Evolutionary conservation across 2,888 invertebrate genomes (phyloP).

Genomic region (Caprella mutica): DNA sequence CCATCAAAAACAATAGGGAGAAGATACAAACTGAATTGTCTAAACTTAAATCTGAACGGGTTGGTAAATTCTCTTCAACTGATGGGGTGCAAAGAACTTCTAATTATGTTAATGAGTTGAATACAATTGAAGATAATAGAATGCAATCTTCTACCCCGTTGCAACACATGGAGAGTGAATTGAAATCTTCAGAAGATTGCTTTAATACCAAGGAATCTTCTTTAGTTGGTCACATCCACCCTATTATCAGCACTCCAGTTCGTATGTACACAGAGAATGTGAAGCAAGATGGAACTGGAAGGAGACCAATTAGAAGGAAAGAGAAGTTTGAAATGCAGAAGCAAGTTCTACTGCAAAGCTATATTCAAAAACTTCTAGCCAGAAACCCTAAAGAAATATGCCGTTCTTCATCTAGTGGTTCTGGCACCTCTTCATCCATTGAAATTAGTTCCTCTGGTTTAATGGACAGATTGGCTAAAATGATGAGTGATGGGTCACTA

Average conservation of each 20-base stretch:
- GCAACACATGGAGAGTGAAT: neutral
- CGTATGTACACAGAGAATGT: constrained; percentile 15
- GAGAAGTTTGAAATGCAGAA: constrained; percentile 23
- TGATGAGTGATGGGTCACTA: too few species aligned
- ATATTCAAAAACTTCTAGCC: constrained; percentile 13
- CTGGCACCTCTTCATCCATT: too few species aligned
- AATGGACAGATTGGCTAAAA: too few species aligned
- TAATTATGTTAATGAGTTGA: too few species aligned
- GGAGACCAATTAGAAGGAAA: constrained; percentile 15
- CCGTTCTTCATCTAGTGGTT: neutral
- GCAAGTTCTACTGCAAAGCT: constrained; percentile 10
- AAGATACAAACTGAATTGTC: too few species aligned
- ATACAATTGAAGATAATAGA: neutral
- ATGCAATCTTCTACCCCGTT: neutral
- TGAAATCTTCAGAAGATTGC: neutral
- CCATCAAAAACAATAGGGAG: too few species aligned
- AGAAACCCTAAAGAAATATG: neutral
- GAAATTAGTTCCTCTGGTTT: too few species aligned
- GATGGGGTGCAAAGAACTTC: too few species aligned
- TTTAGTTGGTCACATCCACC: neutral
- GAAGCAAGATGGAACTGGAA: constrained; percentile 17
- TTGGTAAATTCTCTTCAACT: too few species aligned
- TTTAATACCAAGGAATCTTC: neutral
- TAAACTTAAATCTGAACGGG: too few species aligned
- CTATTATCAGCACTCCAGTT: neutral